A percentile compares a stretch with the other conserved stretches of the same genome.
Evolutionary conservation across 2,797 vertebrate genomes (phyloP).

Genomic region (Aldrovandia affinis): DNA sequence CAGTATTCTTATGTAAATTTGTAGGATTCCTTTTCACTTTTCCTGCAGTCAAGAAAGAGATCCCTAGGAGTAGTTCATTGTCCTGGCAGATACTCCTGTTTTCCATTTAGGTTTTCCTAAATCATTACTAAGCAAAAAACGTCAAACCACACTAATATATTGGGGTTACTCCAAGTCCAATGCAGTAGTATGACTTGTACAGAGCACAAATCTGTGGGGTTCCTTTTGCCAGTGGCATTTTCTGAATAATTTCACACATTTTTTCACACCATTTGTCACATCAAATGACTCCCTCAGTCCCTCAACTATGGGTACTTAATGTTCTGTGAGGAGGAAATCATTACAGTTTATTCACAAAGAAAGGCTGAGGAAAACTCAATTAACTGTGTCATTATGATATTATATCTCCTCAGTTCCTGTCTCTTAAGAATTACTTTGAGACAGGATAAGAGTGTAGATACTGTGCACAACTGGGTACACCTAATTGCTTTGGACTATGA

Average conservation of each 20-base stretch:
- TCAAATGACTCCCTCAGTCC: background rate
- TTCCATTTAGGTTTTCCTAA: background rate
- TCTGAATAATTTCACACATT: background rate
- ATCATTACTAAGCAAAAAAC: background rate
- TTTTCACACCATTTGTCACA: background rate
- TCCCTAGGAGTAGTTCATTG: background rate
- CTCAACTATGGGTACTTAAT: background rate
- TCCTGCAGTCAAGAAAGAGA: background rate
- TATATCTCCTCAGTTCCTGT: background rate
- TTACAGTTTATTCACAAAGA: constrained; percentile 17
- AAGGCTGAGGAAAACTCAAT: constrained; percentile 12
- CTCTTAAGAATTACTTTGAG: constrained; percentile 22
- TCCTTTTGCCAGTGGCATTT: background rate
- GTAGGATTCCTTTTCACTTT: background rate
- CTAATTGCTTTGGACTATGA: constrained; percentile 5
- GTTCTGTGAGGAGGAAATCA: background rate
- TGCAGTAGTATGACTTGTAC: background rate
- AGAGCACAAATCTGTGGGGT: background rate
- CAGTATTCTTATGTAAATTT: background rate
- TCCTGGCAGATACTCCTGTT: background rate
- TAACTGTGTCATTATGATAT: constrained; percentile 22
- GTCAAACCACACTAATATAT: background rate
- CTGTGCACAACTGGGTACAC: background rate
- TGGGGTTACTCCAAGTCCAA: constrained; percentile 7
- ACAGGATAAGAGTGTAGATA: background rate